phyloP scores from a whole-genome alignment of 2,888 invertebrate species.

The Odontocolon sp. region DNA sequence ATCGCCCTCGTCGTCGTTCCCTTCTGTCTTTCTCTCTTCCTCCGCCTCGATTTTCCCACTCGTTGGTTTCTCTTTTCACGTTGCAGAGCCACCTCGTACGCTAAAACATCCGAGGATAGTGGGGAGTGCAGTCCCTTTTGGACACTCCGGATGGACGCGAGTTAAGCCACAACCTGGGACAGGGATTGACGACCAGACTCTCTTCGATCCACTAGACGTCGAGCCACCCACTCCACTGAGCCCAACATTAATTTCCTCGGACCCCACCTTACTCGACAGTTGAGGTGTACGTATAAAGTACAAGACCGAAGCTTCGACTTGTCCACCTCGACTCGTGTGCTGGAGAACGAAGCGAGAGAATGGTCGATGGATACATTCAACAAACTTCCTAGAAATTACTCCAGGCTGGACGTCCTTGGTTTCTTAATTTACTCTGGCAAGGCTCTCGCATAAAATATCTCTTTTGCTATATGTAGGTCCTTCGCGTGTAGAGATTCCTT shows the following conservation, averaged over 20 bases:
- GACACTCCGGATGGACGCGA: not conserved
- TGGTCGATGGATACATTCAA: too few relatives aligned
- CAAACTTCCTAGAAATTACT: too few relatives aligned
- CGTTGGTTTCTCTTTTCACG: slow-evolving; percentile 7
- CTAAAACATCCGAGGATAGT: not conserved
- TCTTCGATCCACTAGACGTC: not conserved
- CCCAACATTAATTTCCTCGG: not conserved
- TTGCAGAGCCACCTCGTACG: not conserved
- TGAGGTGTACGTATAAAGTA: too few relatives aligned
- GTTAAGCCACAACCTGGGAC: not conserved
- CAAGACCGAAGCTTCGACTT: not conserved
- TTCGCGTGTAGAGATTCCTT: not conserved
- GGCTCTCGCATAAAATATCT: not conserved
- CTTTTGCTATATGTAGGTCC: not conserved
- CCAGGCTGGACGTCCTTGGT: not conserved
- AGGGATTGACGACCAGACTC: not conserved
- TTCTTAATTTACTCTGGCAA: not conserved
- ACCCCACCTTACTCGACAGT: not conserved
- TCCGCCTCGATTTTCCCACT: not conserved
- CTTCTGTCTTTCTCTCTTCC: slow-evolving; percentile 5
- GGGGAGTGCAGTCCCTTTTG: not conserved
- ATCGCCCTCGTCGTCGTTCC: slow-evolving; percentile 10
- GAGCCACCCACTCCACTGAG: not conserved
- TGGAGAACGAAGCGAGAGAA: not conserved
- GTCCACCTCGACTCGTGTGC: not conserved